Evolutionary conservation across 2,797 vertebrate species (phyloP).

Genomic region (Enteromius unitaeniatus): DNA sequence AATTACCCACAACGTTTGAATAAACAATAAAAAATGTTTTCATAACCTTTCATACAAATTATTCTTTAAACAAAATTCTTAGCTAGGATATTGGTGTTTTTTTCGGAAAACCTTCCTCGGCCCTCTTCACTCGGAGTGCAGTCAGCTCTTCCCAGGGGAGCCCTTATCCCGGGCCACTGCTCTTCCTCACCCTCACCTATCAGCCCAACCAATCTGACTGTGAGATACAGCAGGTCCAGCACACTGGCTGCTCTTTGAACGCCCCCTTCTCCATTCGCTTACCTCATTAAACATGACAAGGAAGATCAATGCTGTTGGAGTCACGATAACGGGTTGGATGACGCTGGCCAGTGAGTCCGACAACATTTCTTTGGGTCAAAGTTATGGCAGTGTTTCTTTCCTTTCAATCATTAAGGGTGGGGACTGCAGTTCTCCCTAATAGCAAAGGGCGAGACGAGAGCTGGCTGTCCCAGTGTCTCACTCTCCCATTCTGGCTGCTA

Average conservation of each 20-base stretch:
- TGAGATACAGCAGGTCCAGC: slow-evolving; percentile 87
- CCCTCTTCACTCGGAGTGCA: slow-evolving; percentile 48
- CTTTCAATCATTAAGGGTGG: slow-evolving; percentile 18
- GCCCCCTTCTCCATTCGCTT: slow-evolving; percentile 81
- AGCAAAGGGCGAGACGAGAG: slow-evolving; percentile 24
- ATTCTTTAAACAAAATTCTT: neutral
- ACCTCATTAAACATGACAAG: slow-evolving; percentile 95
- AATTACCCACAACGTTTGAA: neutral
- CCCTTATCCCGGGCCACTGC: slow-evolving; percentile 81
- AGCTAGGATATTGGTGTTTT: neutral
- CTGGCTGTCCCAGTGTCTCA: slow-evolving; percentile 29
- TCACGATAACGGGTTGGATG: slow-evolving; percentile 80
- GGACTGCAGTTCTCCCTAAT: slow-evolving; percentile 20
- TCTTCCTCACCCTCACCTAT: slow-evolving; percentile 89
- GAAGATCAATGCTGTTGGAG: slow-evolving; percentile 86
- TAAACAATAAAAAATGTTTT: neutral
- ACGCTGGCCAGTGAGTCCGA: slow-evolving; percentile 66
- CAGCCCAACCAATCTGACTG: slow-evolving; percentile 86
- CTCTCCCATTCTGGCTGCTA: slow-evolving; percentile 31
- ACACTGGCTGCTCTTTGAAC: slow-evolving; percentile 85
- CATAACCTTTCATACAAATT: neutral
- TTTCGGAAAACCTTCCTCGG: neutral
- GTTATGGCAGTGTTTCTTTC: slow-evolving; percentile 24
- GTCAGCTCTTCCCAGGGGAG: slow-evolving; percentile 58
- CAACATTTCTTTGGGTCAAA: neutral